Evolutionary conservation across 2,888 invertebrate genomes (phyloP).

Genomic region (Watsonalla binaria): DNA sequence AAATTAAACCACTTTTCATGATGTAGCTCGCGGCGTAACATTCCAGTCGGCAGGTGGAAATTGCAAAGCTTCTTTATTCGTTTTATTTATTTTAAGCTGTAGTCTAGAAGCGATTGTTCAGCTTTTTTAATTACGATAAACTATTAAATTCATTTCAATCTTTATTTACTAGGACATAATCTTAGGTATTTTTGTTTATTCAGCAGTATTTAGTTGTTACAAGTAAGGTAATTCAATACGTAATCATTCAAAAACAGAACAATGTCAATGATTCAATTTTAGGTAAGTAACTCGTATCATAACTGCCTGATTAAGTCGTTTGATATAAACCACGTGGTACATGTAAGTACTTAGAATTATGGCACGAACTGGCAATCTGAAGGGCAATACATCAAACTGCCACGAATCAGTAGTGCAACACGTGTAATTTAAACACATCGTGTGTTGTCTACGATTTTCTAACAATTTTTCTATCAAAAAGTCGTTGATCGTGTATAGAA

Average conservation of each 20-base stretch:
- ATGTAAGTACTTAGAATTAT: slow-evolving; percentile 28
- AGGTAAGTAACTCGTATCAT: slow-evolving; percentile 12
- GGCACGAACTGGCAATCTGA: slow-evolving; percentile 38
- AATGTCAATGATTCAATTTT: slow-evolving; percentile 7
- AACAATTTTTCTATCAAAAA: slow-evolving; percentile 46
- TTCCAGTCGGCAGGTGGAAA: slow-evolving; percentile 56
- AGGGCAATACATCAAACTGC: slow-evolving; percentile 41
- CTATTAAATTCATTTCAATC: slow-evolving; percentile 14
- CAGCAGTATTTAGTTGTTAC: too few species aligned
- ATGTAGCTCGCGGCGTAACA: slow-evolving; percentile 46
- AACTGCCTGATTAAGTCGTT: slow-evolving; percentile 8
- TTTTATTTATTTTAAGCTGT: slow-evolving; percentile 38
- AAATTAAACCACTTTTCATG: slow-evolving; percentile 62
- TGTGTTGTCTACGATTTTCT: slow-evolving; percentile 32
- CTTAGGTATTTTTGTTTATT: too few species aligned
- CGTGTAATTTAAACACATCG: slow-evolving; percentile 52
- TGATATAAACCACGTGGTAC: slow-evolving; percentile 23
- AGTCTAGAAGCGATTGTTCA: slow-evolving; percentile 34
- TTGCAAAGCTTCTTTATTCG: slow-evolving; percentile 45
- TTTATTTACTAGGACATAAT: not conserved
- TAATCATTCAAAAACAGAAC: too few species aligned
- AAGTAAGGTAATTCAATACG: too few species aligned
- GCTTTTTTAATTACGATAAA: slow-evolving; percentile 40
- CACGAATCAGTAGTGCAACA: slow-evolving; percentile 42
- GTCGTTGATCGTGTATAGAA: slow-evolving; percentile 48